Percentiles rank a stretch among this genome's conserved stretches.
phyloP scores from a whole-genome alignment of 2,113 vertebrate genomes.

The Martes martes region DNA sequence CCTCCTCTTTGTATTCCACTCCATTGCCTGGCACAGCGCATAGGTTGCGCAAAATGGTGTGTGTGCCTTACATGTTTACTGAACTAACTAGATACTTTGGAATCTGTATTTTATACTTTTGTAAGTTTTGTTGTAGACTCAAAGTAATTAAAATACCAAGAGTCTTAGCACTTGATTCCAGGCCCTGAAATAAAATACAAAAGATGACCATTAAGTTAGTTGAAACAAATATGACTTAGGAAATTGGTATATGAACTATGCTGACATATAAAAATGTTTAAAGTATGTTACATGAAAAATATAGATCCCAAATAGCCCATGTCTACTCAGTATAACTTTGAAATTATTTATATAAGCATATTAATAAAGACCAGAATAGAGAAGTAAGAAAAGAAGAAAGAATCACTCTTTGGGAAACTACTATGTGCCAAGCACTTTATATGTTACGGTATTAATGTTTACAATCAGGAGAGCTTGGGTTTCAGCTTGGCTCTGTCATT shows the following conservation, averaged over 20 bases:
- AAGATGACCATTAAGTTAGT: neutral
- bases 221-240: neutral
- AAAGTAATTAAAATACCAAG: constrained; percentile 3
- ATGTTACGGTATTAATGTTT: neutral
- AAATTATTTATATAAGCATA: neutral
- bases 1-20: neutral
- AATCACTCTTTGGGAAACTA: neutral
- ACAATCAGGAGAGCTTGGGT: neutral
- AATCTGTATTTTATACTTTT: neutral
- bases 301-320: neutral
- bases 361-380: neutral
- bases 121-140: neutral
- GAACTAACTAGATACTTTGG: neutral
- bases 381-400: neutral
- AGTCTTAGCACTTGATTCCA: neutral
- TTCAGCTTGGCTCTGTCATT: neutral
- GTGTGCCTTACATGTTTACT: neutral
- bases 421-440: neutral
- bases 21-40: neutral
- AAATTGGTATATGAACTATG: neutral
- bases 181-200: neutral
- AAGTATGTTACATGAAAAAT: neutral
- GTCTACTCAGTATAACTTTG: neutral
- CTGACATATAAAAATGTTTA: neutral
- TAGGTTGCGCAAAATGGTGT: neutral